Evolutionary conservation across 2,888 invertebrate species (phyloP).

Genomic region (Caprella mutica): DNA sequence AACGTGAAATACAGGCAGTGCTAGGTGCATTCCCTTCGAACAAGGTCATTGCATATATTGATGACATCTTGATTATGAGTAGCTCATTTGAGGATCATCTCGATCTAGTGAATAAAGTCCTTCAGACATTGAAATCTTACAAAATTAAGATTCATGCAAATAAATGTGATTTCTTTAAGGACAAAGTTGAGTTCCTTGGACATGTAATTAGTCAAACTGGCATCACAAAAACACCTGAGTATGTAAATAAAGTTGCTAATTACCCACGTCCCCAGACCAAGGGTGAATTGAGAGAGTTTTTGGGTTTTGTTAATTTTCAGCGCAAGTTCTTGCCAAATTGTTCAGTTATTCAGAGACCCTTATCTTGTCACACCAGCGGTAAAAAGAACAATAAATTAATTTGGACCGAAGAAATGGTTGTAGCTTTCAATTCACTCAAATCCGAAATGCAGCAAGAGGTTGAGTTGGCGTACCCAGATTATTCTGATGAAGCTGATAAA

Average conservation of each 20-base stretch:
- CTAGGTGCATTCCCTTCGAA: not conserved
- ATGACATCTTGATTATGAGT: not conserved
- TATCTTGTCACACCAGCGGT: not conserved
- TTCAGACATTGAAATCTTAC: not conserved
- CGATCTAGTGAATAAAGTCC: not conserved
- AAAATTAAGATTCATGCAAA: not conserved
- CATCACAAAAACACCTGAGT: not conserved
- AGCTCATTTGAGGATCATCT: not conserved
- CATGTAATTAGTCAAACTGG: not conserved
- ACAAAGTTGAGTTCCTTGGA: not conserved
- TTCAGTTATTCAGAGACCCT: not conserved
- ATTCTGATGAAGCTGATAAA: not conserved
- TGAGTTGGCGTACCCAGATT: not conserved
- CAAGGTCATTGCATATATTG: not conserved
- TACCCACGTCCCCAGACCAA: not conserved
- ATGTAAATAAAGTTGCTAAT: not conserved
- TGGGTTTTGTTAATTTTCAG: constrained; percentile 1
- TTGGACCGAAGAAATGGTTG: not conserved
- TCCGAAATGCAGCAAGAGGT: not conserved
- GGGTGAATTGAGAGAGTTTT: not conserved
- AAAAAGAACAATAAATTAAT: not conserved
- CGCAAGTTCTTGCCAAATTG: not conserved
- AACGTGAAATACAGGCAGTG: not conserved
- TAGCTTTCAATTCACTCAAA: not conserved
- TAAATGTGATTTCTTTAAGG: not conserved